These are phyloP conservation scores for Dromius quadrimaculatus DNA, from an alignment of 2,888 invertebrate genomes.

Conservation along the genomic window DNA sequence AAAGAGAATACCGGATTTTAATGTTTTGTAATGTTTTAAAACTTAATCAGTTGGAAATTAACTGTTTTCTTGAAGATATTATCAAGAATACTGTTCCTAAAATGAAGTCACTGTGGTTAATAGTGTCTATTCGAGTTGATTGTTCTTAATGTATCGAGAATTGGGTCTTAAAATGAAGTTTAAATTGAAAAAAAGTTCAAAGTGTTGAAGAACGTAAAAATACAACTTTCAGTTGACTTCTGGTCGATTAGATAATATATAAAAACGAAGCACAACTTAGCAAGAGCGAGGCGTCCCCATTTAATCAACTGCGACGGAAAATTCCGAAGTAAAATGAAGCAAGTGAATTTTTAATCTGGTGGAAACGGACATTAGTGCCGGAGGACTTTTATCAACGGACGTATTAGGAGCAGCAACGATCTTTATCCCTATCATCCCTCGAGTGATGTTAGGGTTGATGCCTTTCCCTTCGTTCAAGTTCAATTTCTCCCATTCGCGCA, in stretches of 20 bases:
- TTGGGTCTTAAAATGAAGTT: no score
- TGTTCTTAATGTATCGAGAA: no score
- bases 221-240: slow-evolving; percentile 24
- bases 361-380: slow-evolving; percentile 46
- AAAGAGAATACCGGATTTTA: no score
- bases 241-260: slow-evolving; percentile 33
- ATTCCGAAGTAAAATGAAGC: slow-evolving; percentile 49
- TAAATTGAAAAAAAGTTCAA: neutral
- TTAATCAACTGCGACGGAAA: slow-evolving; percentile 46
- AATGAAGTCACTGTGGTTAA: no score
- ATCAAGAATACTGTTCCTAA: no score
- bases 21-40: no score
- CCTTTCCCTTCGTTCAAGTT: slow-evolving; percentile 42
- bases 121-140: no score
- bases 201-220: slow-evolving; percentile 27
- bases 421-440: slow-evolving; percentile 47
- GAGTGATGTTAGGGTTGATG: slow-evolving; percentile 46
- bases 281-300: slow-evolving; percentile 40
- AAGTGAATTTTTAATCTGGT: slow-evolving; percentile 51
- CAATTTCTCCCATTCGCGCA: slow-evolving; percentile 50
- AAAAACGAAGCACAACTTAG: slow-evolving; percentile 37
- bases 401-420: slow-evolving; percentile 44
- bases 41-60: no score
- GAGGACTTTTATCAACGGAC: slow-evolving; percentile 45
- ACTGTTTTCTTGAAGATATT: no score